Base-by-base conservation (phyloP, 2,113 vertebrate species). In the Neogobius melanostomus region DNA sequence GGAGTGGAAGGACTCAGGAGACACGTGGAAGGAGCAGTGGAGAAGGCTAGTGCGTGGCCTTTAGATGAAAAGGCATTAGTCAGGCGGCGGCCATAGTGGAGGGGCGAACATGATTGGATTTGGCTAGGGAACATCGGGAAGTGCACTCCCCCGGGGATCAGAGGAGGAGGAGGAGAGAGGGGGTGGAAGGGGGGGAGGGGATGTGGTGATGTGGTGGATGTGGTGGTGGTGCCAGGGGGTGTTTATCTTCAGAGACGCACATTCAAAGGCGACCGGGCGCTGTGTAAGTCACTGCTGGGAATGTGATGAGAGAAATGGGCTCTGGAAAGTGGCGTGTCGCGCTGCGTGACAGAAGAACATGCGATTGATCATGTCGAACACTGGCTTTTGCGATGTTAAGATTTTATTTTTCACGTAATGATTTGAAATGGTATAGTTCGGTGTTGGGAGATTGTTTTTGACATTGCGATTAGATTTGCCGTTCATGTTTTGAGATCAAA, bases 51-150 rank as follows among this genome's bases (percentile, higher is more conserved):
- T 75, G 59, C 88, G 71, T 88, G 71, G 77, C 81, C 84, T 87
- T 88, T 77, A 85, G 80, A 87, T 85, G 76, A 77, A 87, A 87
- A 84, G 71, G 64, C 79, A 85, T 85, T 72, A 72, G 70, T 84
- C 74, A 88, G 65, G 50, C 73, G 16, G 71, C 52, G 47, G 69
- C 69, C 16, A 51, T 36, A 72, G 12, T 63, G 47, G 77, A 81
- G 74, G 44, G 53, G 67, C 77, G 74, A 73, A 82, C 65, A 74
- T 44, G 80, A 85, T 86, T 83, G 73, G 80, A 84, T 85, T 76
- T 82, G 71, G 56, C 76, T 74, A 16, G 3, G 42, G 68, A 82
- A 74, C 74, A 70, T 48, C 73, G 42, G 5, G 49, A 63, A 59
- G 53, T 62, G 28, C 62, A 54, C 47, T 80, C 78, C 69, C 84